Base-by-base conservation (phyloP, 92 coral and sea anemone species). In the Epizoanthus rinbou region DNA sequence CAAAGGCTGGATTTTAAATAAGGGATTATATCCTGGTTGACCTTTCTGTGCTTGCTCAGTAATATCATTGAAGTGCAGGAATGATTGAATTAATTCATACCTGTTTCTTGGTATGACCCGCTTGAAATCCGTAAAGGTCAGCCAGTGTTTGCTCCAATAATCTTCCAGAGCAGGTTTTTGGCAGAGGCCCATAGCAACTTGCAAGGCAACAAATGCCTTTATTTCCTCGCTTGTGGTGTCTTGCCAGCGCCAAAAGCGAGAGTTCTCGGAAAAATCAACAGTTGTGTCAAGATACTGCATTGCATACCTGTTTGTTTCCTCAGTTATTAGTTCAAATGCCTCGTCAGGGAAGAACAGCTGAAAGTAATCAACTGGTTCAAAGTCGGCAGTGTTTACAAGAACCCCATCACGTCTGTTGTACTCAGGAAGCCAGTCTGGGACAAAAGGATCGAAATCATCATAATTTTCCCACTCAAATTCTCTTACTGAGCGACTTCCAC, bases 101-200 rank as follows among this genome's bases (percentile, higher is more conserved):
- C 86, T 69, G 75, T 92, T 82, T 16, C 88, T 74, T 45, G 91
- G 66, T 91, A 92, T 92, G 4, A 87, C 85, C 18, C 68, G 43
- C 41, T 43, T 56, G 86, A 87, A 92, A 59, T 72, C 52, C 8
- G 86, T 84, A 71, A 45, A 60, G 0, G 80, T 83, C 16, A 86
- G 90, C 90, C 87, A 86, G 69, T 63, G 80, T 39, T 60, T 59
- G 64, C 79, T 79, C 90, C 90, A 89, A 74, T 89, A 89, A 72
- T 79, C 84, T 58, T 50, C 28, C n/a, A 86, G 22, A 21, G 85
- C 69, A 59, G 85, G 82, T 28, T 88, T 88, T 45, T 88, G 81
- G 50, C 91, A 88, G 18, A 85, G 79, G 5, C 91, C 91, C 89
- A 88, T 88, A 8, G 88, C 88, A 76, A 88, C 84, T 47, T 88